Conservation (phyloP, 2,888 invertebrate species). For the Synanthedon tipuliformis region DNA sequence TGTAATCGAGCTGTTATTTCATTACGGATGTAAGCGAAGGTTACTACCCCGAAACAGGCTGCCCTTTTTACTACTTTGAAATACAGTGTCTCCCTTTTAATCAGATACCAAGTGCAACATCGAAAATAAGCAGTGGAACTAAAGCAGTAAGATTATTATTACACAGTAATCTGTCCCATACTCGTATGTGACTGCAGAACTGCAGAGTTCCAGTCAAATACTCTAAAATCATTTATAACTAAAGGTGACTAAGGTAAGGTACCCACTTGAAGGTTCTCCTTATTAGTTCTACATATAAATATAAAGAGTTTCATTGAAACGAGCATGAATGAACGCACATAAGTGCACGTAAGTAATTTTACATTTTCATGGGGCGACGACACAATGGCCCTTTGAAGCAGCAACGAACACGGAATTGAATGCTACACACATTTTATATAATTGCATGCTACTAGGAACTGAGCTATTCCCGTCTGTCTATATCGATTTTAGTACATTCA, state of each 20-base stretch:
- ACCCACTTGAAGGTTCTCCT: neutral
- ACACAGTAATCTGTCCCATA: no score
- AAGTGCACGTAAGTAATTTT: slow-evolving; percentile 4
- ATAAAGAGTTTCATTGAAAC: neutral
- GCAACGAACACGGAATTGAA: neutral
- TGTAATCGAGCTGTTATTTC: no score
- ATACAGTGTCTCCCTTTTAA: no score
- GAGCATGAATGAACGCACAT: neutral
- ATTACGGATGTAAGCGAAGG: no score
- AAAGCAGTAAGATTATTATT: no score
- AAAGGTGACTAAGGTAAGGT: slow-evolving; percentile 3
- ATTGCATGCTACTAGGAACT: slow-evolving; percentile 9
- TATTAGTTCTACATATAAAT: neutral
- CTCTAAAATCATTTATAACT: slow-evolving; percentile 5
- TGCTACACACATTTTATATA: slow-evolving; percentile 1
- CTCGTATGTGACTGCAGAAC: no score
- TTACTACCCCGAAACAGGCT: no score
- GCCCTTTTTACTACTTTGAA: no score
- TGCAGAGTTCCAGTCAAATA: no score
- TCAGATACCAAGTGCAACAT: no score
- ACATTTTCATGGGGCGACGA: neutral
- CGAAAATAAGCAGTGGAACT: no score
- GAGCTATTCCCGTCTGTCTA: slow-evolving; percentile 7
- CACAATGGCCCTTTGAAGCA: neutral
- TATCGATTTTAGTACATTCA: slow-evolving; percentile 2